phyloP scores from a whole-genome alignment of 2,113 vertebrate genomes.

The Enhydra lutris region DNA sequence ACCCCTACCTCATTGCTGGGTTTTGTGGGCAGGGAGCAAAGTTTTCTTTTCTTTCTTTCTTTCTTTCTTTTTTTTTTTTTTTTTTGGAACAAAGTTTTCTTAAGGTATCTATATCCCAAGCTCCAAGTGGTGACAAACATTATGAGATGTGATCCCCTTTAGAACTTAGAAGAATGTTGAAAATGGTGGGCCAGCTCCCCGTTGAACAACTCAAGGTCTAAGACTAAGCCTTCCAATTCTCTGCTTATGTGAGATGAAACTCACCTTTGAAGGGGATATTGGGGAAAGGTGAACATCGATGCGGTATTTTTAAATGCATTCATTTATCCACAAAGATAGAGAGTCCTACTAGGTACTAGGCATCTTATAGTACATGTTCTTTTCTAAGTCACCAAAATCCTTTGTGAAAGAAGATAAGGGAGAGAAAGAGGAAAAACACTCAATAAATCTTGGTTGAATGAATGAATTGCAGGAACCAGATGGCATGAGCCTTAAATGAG shows the following conservation, averaged over 20 bases:
- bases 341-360: background rate
- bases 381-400: conserved; percentile 4
- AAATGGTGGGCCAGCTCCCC: background rate
- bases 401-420: conserved; percentile 7
- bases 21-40: background rate
- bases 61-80: too few relatives aligned
- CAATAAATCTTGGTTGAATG: conserved; percentile 54
- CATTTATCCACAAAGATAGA: background rate
- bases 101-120: background rate
- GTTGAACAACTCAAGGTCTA: background rate
- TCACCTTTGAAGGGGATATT: background rate
- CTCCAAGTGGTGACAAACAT: background rate
- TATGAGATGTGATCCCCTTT: background rate
- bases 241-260: background rate
- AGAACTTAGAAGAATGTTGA: background rate
- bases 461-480: conserved; percentile 62
- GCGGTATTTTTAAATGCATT: background rate
- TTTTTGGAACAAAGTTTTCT: background rate
- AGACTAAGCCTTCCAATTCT: background rate
- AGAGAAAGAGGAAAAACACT: background rate
- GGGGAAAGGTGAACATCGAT: background rate
- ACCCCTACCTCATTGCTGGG: background rate
- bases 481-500: conserved; percentile 48
- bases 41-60: too few relatives aligned
- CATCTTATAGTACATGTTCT: background rate